These are phyloP conservation scores for Neoascia interrupta DNA, from an alignment of 2,888 invertebrate species.

Conservation along the genomic window DNA sequence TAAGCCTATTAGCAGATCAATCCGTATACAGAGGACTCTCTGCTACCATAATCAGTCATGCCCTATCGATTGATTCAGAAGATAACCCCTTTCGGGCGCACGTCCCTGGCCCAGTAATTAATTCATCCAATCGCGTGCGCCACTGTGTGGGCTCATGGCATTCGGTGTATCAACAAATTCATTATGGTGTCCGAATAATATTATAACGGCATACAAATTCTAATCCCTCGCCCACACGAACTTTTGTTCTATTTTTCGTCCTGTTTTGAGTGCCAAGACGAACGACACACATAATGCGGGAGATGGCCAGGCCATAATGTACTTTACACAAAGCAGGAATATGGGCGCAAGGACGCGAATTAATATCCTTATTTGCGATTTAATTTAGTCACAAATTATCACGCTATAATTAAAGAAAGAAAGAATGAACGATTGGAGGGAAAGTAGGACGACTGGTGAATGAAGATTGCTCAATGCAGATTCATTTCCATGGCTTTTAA, in stretches of 20 bases:
- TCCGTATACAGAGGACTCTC: constrained; percentile 2
- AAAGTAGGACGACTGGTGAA: neutral
- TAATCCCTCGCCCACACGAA: constrained; percentile 16
- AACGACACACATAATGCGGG: neutral
- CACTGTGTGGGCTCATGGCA: neutral
- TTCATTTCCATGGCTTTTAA: constrained; percentile 26
- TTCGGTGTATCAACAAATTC: constrained; percentile 33
- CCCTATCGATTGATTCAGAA: constrained; percentile 35
- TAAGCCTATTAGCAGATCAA: constrained; percentile 32
- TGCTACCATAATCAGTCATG: constrained; percentile 18
- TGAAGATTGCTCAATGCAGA: constrained; percentile 46
- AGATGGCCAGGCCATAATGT: neutral
- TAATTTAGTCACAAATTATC: constrained; percentile 51
- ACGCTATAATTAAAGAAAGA: constrained; percentile 36
- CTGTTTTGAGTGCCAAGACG: neutral
- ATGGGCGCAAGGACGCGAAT: no score
- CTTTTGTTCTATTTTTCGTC: constrained; percentile 4
- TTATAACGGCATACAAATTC: constrained; percentile 19
- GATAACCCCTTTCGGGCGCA: constrained; percentile 14
- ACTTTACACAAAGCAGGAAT: no score
- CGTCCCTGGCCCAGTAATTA: no score
- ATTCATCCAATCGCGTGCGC: constrained; percentile 6
- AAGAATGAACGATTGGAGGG: neutral
- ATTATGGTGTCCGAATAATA: constrained; percentile 36
- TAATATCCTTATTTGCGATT: constrained; percentile 49